Base-by-base conservation (phyloP, 2,797 vertebrate genomes). In the Myotis vivesi region DNA sequence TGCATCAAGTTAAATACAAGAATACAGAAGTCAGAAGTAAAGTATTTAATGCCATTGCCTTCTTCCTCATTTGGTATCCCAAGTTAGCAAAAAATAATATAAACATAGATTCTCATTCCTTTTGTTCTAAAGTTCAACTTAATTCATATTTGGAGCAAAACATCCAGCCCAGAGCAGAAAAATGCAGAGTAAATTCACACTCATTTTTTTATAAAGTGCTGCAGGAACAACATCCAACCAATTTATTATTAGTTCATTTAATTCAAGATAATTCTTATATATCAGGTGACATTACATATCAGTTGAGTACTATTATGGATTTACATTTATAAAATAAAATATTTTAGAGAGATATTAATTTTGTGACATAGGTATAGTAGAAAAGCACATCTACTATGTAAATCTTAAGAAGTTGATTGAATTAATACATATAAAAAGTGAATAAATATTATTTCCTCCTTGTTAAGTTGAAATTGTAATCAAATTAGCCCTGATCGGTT, bases 71-170 rank as follows among this genome's bases (percentile, higher is more conserved):
- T 93, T 93, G 85, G 55, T 46, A 83, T 93, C 64, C 8, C 44
- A 91, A 89, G 62, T 85, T 22, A 59, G 19, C 38, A 85, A 80
- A 89, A 82, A 59, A 15, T 80, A 76, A 85, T 6, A 80, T 36
- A 71, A 7, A 81, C 4, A 68, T n/a, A 95, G 13, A 80, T 87
- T 62, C 23, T 69, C 23, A 90, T 44, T 87, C 17, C 16, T 28
- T 92, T 66, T 91, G 17, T 15, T 81, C 12, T 86, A 13, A 44
- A 72, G 33, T 57, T 76, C 62, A 77, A 79, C 82, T 77, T n/a
- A 96, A 79, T 84, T 89, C 20, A 89, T 44, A 75, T 75, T 92
- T 87, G 22, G 12, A 30, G 36, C 5, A 94, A 92, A 89, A 83
- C 5, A 71, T 44, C 59, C 9, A 79, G 15, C 30, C 53, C 11